phyloP scores from a whole-genome alignment of 2,113 vertebrate genomes.

The Paedocypris sp. region DNA sequence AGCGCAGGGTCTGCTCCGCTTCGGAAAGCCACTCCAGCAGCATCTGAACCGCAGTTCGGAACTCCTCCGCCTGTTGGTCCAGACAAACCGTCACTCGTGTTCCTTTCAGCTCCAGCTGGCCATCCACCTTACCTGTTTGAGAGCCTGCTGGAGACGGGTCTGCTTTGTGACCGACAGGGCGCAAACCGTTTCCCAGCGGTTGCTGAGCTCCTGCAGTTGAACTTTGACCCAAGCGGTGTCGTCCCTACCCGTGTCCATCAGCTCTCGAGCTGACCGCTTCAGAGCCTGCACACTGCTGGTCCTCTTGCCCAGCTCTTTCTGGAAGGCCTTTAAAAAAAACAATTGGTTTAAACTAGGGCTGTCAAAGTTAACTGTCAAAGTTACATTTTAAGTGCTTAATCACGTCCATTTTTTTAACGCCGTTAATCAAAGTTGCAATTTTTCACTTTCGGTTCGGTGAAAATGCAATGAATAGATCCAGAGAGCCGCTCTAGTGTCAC shows the following conservation, averaged over 20 bases:
- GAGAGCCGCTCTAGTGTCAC: too few species aligned
- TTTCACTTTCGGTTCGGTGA: too few species aligned
- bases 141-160: constrained; percentile 81
- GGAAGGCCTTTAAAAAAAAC: constrained; percentile 76
- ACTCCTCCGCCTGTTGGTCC: constrained; percentile 95
- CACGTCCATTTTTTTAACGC: too few species aligned
- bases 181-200: constrained; percentile 93
- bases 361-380: too few species aligned
- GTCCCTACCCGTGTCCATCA: constrained; percentile 84
- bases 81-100: neutral
- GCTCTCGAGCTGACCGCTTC: constrained; percentile 86
- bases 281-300: constrained; percentile 85
- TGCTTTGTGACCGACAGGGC: constrained; percentile 91
- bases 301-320: constrained; percentile 93
- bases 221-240: constrained; percentile 97
- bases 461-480: too few species aligned
- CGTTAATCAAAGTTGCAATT: too few species aligned
- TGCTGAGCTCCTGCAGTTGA: constrained; percentile 92
- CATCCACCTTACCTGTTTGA: constrained; percentile 76
- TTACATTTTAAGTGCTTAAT: too few species aligned
- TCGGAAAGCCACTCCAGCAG: constrained; percentile 96
- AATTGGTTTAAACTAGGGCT: too few species aligned
- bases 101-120: constrained; percentile 51
- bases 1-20: constrained; percentile 91
- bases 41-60: constrained; percentile 77